phyloP scores from a whole-genome alignment of 1,140 invertebrate genomes.

The Leptopilina clavipes region DNA sequence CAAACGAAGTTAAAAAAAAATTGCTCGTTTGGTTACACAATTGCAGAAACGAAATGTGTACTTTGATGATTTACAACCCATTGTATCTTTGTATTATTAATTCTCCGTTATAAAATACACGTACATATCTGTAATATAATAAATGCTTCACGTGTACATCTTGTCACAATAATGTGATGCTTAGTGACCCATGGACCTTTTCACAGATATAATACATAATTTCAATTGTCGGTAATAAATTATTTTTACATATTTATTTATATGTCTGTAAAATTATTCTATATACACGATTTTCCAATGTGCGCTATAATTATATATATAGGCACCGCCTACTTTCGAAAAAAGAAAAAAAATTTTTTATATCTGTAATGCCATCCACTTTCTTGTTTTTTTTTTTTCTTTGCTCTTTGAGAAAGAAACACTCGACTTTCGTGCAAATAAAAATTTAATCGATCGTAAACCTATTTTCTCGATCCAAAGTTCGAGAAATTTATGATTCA shows the following conservation, averaged over 20 bases:
- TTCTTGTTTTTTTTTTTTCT: not conserved
- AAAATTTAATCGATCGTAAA: slow-evolving; percentile 32
- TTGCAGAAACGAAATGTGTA: slow-evolving; percentile 11
- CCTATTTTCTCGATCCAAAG: slow-evolving; percentile 12
- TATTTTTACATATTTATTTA: not conserved
- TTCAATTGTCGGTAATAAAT: not conserved
- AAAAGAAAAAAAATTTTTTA: not conserved
- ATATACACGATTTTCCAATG: slow-evolving; percentile 4
- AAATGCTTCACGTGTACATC: not conserved
- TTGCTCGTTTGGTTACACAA: not conserved
- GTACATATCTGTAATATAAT: not conserved
- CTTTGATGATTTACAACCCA: slow-evolving; percentile 20
- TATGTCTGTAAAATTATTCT: not conserved
- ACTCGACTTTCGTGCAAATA: slow-evolving; percentile 21
- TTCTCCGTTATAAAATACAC: not conserved
- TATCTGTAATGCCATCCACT: slow-evolving; percentile 22
- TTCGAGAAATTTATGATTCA: slow-evolving; percentile 20
- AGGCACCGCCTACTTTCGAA: not conserved
- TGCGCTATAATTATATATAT: not conserved
- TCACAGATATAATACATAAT: not conserved
- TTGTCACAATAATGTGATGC: slow-evolving; percentile 27
- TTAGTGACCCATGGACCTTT: slow-evolving; percentile 10
- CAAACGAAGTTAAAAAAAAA: too few relatives aligned
- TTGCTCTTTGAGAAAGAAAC: not conserved
- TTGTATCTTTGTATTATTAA: not conserved